Evolutionary conservation across 1,140 invertebrate genomes (phyloP), one percentile per base, ranked within the genome.

Genomic region (Anthonomus grandis): DNA sequence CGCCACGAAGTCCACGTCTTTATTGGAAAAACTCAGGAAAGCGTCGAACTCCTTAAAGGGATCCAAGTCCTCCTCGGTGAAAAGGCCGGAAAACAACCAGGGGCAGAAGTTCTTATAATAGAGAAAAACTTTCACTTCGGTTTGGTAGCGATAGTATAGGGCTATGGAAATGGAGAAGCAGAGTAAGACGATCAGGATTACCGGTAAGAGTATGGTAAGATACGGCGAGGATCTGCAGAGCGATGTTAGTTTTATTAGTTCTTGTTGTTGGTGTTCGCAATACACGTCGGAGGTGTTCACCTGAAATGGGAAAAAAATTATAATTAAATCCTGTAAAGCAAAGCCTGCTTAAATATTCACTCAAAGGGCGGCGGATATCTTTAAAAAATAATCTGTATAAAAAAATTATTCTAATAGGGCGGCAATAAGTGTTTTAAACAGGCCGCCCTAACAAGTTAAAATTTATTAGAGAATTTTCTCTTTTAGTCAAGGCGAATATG

Each of bases 11-110:
- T 83, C 79, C 49, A 87, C 83, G 68, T 95, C 93, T 65, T 83
- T 80, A 63, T 90, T 84, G 1, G 90, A 89, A 67, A 87, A 94
- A 56, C 90, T 92, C 31, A 95, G 80, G 70, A 95, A 95, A 0
- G 89, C 91, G 66, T 96, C 93, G 70, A 86, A 93, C 4, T 79
- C 68, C 66, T 90, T 91, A 44, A 90, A 82, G 59, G 84, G 83
- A 64, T 91, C 89, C 2, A 89, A 63, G 59, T 90, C 86, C 27
- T 86, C 79, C 64, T 89, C 84, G 2, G 81, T 83, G n/a, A 89
- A 80, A n/a, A n/a, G n/a, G n/a, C n/a, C n/a, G n/a, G n/a, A n/a
- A n/a, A n/a, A n/a, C 15, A 83, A 79, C 75, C 83, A 83, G 15
- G 87, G 67, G 53, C 81, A 84, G 24, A 81, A 63, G 31, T 81